These are phyloP conservation scores for Crossaster papposus DNA, from an alignment of 53 echinoderm and acorn worm species.

Conservation along the genomic window DNA sequence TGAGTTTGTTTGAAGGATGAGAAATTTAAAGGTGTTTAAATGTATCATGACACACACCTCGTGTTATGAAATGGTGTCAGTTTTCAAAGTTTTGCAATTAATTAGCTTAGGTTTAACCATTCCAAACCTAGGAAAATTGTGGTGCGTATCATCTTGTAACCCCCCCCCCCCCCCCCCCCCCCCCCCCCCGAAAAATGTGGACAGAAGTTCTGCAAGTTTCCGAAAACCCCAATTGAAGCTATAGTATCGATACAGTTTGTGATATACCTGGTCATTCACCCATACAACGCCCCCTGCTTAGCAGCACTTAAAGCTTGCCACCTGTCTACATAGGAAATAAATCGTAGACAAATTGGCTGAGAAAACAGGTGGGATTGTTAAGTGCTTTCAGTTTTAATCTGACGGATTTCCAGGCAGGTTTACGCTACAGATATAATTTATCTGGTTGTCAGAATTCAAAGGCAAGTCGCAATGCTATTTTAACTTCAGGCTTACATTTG, in stretches of 20 bases:
- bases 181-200: not conserved
- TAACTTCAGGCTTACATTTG: not conserved
- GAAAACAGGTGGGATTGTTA: conserved; percentile 44
- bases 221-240: not conserved
- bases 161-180: too few species aligned
- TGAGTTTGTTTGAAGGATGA: too few species aligned
- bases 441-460: not conserved
- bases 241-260: not conserved
- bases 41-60: too few species aligned
- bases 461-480: not conserved
- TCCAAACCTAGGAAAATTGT: too few species aligned
- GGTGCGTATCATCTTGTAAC: too few species aligned
- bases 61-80: too few species aligned
- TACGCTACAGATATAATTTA: not conserved
- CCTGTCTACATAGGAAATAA: not conserved
- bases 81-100: too few species aligned
- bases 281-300: not conserved
- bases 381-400: conserved; percentile 22
- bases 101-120: too few species aligned
- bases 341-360: not conserved
- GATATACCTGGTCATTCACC: conserved; percentile 19
- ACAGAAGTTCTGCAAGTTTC: not conserved
- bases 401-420: conserved; percentile 15
- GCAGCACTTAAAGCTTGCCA: not conserved
- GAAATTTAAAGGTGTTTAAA: too few species aligned